A percentile compares a stretch with the other conserved stretches of the same genome.
Evolutionary conservation across 2,888 invertebrate species (phyloP).

Genomic region (Nycteola revayana): DNA sequence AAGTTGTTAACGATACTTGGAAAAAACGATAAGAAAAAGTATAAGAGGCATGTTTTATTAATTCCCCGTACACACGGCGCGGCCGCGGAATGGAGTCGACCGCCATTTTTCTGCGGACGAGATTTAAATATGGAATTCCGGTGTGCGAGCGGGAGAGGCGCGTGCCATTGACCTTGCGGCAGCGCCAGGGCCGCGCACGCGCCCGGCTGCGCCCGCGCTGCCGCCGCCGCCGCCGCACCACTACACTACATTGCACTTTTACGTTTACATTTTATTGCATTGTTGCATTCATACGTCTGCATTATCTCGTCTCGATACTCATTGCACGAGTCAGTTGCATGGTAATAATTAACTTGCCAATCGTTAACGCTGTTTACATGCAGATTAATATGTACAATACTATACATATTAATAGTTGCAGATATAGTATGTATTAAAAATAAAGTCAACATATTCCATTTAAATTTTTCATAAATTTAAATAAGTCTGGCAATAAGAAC

Average conservation of each 20-base stretch:
- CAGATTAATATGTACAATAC: too few relatives aligned
- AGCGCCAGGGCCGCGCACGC: conserved; percentile 71
- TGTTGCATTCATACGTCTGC: conserved; percentile 18
- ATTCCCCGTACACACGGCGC: conserved; percentile 73
- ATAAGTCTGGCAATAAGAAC: too few relatives aligned
- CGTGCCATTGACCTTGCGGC: conserved; percentile 79
- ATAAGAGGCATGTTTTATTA: conserved; percentile 77
- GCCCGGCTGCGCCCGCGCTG: conserved; percentile 47
- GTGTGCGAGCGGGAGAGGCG: conserved; percentile 80
- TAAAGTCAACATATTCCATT: too few relatives aligned
- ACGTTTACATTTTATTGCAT: conserved; percentile 43
- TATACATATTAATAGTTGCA: too few relatives aligned
- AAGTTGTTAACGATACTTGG: conserved; percentile 65
- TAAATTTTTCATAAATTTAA: too few relatives aligned
- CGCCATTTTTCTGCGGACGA: conserved; percentile 82
- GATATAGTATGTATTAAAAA: too few relatives aligned
- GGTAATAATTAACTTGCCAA: too few relatives aligned
- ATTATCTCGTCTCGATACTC: conserved; percentile 15
- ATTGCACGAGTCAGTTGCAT: too few relatives aligned
- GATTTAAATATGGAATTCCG: conserved; percentile 83
- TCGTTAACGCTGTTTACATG: too few relatives aligned
- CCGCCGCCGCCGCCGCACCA: conserved; percentile 40
- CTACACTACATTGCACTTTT: conserved; percentile 48
- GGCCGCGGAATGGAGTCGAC: conserved; percentile 72
- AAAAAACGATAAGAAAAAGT: conserved; percentile 69